Conservation (phyloP, 30 jellyfish, hydroid and myxozoan species). For the Turritopsis rubra region DNA sequence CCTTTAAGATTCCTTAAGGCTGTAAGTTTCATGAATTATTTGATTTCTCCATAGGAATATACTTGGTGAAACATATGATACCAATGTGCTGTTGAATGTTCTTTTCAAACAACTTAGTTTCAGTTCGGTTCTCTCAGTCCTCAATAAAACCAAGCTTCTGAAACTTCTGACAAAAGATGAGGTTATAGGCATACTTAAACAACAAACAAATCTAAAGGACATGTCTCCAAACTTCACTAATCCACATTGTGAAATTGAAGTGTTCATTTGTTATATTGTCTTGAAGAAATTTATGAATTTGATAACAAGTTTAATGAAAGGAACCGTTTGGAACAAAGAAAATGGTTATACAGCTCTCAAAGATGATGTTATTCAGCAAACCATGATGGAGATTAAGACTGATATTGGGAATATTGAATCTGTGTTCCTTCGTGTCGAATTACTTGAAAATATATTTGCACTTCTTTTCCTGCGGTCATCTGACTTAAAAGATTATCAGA, state of each 20-base stretch:
- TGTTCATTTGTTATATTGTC: constrained; percentile 39
- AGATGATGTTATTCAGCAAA: background rate
- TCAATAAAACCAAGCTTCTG: constrained; percentile 48
- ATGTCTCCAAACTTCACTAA: background rate
- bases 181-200: constrained; percentile 33
- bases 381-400: constrained; percentile 17
- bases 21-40: too few species aligned
- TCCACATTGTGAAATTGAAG: constrained; percentile 26
- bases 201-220: constrained; percentile 33
- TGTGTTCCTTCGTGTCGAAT: constrained; percentile 41
- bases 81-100: constrained; percentile 6
- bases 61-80: background rate
- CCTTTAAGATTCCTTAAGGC: too few species aligned
- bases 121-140: constrained; percentile 40
- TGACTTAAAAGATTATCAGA: constrained; percentile 26
- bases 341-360: constrained; percentile 3
- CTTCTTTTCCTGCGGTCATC: constrained; percentile 48
- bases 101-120: constrained; percentile 48
- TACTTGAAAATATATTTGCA: constrained; percentile 69
- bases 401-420: constrained; percentile 41
- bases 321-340: background rate
- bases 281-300: constrained; percentile 21
- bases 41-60: constrained; percentile 19
- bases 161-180: constrained; percentile 32
- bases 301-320: constrained; percentile 15